Evolutionary conservation across 2,888 invertebrate genomes (phyloP), one percentile per base, ranked within the genome.

Genomic region (Glaucopsyche alexis): DNA sequence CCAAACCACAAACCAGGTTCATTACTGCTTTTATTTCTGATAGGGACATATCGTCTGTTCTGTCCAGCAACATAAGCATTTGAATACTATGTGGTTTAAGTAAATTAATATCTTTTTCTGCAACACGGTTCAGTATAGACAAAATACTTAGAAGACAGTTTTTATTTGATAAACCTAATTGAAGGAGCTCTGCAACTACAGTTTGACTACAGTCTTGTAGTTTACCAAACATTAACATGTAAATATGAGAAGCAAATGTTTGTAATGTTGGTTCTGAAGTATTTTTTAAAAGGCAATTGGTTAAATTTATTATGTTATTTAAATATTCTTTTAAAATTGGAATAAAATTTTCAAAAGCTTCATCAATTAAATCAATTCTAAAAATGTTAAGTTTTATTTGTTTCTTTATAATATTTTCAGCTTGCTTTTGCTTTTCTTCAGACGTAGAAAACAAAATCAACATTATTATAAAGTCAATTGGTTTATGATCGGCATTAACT

Each of bases 11-110:
- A 5, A 98, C 86, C 77, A 98, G 91, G 82, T 97, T 95, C 94
- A 97, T 96, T 13, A 97, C 94, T 71, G 95, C 94, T 72, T 96
- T 95, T 29, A 96, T 95, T 90, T 97, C 97, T 74, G 93, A 92
- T 55, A 97, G 86, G 40, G 94, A 93, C 86, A 97, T 94, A 74
- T 95, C 94, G 83, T 96, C 96, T 72, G 97, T 90, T 85, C 96
- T 95, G 83, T 98, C 97, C 16, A 98, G 86, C 50, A 97, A 84
- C 64, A 95, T 94, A 85, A 96, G 89, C 83, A 95, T 89, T 81
- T 94, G 93, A 42, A 94, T 82, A 76, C 94, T 93, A 79, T 95
- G 95, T n/a, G 93, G 89, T 79, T 94, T 94, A 50, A 95, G 82
- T 75, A 91, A 82, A 13, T 85, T 81, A 78, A 91, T 88, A 75